Percentiles rank a stretch among this genome's conserved stretches.
Evolutionary conservation across 2,888 invertebrate species (phyloP).

Genomic region (Crossocerus cetratus): DNA sequence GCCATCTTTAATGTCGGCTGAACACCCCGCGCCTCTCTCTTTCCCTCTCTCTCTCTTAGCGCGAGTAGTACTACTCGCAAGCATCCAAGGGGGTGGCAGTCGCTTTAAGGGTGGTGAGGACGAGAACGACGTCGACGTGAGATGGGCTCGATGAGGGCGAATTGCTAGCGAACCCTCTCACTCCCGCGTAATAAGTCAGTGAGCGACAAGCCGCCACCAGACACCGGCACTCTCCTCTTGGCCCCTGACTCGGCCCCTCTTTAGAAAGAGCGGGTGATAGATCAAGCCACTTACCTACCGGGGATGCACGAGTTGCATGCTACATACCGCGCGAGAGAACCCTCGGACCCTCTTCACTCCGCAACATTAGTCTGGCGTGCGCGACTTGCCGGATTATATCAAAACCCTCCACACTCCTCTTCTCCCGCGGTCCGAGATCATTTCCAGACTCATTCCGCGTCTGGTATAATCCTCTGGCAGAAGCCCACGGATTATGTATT

Average conservation of each 20-base stretch:
- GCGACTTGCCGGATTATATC: slow-evolving; percentile 51
- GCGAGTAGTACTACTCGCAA: neutral
- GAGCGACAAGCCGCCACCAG: slow-evolving; percentile 49
- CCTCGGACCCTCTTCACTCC: slow-evolving; percentile 29
- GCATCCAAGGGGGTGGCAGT: slow-evolving; percentile 25
- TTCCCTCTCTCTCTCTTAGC: slow-evolving; percentile 22
- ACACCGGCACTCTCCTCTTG: slow-evolving; percentile 38
- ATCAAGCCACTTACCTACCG: slow-evolving; percentile 64
- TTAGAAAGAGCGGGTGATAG: slow-evolving; percentile 55
- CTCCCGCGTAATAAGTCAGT: slow-evolving; percentile 63
- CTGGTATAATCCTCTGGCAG: neutral
- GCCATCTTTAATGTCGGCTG: slow-evolving; percentile 40
- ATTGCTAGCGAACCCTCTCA: slow-evolving; percentile 35
- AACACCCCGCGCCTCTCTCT: slow-evolving; percentile 22
- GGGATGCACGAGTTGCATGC: slow-evolving; percentile 49
- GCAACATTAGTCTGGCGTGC: slow-evolving; percentile 40
- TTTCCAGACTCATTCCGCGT: neutral
- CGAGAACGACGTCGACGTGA: neutral
- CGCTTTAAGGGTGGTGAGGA: slow-evolving; percentile 5
- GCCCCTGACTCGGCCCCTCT: slow-evolving; percentile 37
- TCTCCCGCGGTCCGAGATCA: too few species aligned
- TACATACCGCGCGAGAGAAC: slow-evolving; percentile 14
- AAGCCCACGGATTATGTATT: neutral
- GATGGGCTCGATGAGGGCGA: slow-evolving; percentile 52
- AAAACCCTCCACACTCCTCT: neutral